Base-by-base conservation (phyloP, 2,113 vertebrate species). In the Falcunculus frontatus region DNA sequence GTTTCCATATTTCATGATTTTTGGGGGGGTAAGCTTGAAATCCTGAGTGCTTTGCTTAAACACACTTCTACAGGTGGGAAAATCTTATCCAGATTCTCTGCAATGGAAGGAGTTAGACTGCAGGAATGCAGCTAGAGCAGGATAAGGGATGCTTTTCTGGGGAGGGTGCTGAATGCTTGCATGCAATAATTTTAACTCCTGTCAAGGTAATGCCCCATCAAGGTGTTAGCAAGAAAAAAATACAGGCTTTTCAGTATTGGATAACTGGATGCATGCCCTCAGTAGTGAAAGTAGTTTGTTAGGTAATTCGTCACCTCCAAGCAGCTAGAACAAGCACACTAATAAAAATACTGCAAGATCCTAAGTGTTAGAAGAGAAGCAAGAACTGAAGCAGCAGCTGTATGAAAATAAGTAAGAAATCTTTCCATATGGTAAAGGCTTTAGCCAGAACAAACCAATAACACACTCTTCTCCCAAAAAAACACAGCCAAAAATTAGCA, bases 91-190 rank as follows among this genome's bases (percentile, higher is more conserved):
- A 74, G 60, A 39, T 49, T 80, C n/a, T 62, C 50, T 44, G 56
- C 39, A 56, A 15, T 67, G 80, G 64, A 84, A 95, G 52, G 39
- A 78, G 39, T 59, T 67, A 75, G 39, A 22, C 49, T 81, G 29
- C 37, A 89, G 89, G 92, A 97, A 95, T 92, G 87, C 49, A 79
- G 60, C 59, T 74, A 64, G 63, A 87, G 47, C 72, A 91, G 77
- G 59, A 39, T 73, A 90, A 74, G 33, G 50, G 30, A 91, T 90
- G 67, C 30, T 95, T 90, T 96, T 81, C 93, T 80, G 57, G 78
- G 91, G 96, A 87, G 91, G 73, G 65, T 82, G 52, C 77, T 64
- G 77, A 79, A 78, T 82, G 42, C 68, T 83, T 80, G 60, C 46
- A 63, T n/a, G 47, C 50, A 70, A 3, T 70, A 44, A 87, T 85